Evolutionary conservation across 2,888 invertebrate species (phyloP).

Genomic region (Drosophila meridionalis): DNA sequence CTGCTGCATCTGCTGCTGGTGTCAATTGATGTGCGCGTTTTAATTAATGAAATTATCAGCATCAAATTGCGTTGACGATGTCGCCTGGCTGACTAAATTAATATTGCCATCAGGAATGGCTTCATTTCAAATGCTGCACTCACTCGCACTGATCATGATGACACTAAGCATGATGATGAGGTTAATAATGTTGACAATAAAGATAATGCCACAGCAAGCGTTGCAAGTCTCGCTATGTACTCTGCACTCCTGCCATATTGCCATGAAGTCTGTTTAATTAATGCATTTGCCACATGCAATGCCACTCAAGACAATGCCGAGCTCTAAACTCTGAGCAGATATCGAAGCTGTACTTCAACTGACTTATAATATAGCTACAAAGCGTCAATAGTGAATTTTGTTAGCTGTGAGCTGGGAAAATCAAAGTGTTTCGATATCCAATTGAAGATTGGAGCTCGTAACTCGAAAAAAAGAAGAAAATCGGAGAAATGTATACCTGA

Average conservation of each 20-base stretch:
- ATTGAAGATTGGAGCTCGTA: neutral
- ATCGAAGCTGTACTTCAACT: neutral
- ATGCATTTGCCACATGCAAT: constrained; percentile 46
- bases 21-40: constrained; percentile 51
- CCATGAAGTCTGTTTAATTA: constrained; percentile 27
- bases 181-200: constrained; percentile 27
- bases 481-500: neutral
- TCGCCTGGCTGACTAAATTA: constrained; percentile 45
- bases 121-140: constrained; percentile 49
- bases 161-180: constrained; percentile 2
- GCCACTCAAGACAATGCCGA: constrained; percentile 25
- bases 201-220: constrained; percentile 19
- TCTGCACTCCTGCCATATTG: constrained; percentile 1
- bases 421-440: neutral
- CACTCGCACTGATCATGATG: neutral
- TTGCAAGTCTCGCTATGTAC: neutral
- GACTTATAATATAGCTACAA: neutral
- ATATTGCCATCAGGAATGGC: constrained; percentile 39
- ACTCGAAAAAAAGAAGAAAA: neutral
- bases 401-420: neutral
- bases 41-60: constrained; percentile 64
- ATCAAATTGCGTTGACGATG: constrained; percentile 57
- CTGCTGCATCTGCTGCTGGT: constrained; percentile 13
- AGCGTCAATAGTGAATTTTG: constrained; percentile 3
- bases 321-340: neutral